Base-by-base conservation (phyloP, 2,888 invertebrate genomes). In the Conchocele bisecta region DNA sequence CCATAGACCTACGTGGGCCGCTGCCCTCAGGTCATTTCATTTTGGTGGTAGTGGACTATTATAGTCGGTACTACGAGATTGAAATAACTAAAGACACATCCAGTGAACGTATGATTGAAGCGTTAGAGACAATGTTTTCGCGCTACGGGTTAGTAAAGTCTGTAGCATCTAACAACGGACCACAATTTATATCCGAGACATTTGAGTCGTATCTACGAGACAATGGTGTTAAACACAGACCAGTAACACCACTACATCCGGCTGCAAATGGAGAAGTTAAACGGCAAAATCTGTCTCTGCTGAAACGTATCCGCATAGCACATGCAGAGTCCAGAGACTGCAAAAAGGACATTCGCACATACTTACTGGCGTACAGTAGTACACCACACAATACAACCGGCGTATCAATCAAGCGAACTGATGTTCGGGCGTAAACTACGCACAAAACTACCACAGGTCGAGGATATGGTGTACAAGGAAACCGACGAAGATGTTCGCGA, bases 41-140 rank as follows among this genome's bases (percentile, higher is more conserved):
- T 3, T 53, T 82, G 20, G 79, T 79, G 4, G 50, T 70, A 29
- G 65, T 76, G 4, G 80, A 83, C 48, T 82, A 82, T 56, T 80
- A 73, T 29, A 83, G 78, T 51, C 33, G 79, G 7, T 81, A 64
- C 37, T 65, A 50, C 63, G 81, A 78, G 44, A 53, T 71, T 11
- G 74, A 65, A 5, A 67, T 78, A 11, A 72, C 50, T 13, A 75
- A 72, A 33, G 44, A 46, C 9, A 75, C 57, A 20, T 71, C 75
- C 15, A 50, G 67, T 7, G 69, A 66, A 6, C 76, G 73, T 24
- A 65, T 79, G 2, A 64, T 67, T 4, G 59, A 70, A 11, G 29
- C 29, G 6, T 31, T 80, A 13, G 76, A 78, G 22, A 66, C 57
- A 20, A 71, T 73, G 60, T 82, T 80, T 50, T 20, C 44, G 9